phyloP scores from a whole-genome alignment of 1,140 invertebrate genomes.

The Brachionus paranguensis region DNA sequence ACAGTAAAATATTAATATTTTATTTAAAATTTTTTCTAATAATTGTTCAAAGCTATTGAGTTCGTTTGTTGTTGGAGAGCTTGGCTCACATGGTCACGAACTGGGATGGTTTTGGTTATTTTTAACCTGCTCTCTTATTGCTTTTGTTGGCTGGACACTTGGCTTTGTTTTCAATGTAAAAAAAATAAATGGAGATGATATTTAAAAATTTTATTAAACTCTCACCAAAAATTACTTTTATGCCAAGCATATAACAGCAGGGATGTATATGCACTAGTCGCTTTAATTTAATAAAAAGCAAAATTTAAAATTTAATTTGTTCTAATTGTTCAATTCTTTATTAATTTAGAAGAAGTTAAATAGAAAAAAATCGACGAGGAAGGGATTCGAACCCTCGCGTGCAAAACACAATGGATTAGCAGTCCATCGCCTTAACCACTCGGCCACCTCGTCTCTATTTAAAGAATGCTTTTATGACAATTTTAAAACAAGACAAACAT shows the following conservation, averaged over 20 bases:
- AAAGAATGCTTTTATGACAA: not conserved
- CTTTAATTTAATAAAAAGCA: not conserved
- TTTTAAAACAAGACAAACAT: not conserved
- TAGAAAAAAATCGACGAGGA: not conserved
- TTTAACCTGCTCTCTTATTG: not conserved
- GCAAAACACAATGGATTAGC: not conserved
- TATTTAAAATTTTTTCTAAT: not conserved
- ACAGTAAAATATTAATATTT: not conserved
- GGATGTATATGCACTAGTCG: not conserved
- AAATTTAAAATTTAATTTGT: too few species aligned
- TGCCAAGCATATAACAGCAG: not conserved
- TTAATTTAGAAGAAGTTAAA: too few species aligned
- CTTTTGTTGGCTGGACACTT: not conserved
- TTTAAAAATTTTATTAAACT: not conserved
- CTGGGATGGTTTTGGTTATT: conserved; percentile 1
- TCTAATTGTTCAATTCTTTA: too few species aligned
- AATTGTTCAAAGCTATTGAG: not conserved
- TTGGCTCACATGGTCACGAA: not conserved
- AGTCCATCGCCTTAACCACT: not conserved
- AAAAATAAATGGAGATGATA: not conserved
- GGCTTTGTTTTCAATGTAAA: conserved; percentile 20
- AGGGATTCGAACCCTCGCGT: not conserved
- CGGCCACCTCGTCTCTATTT: not conserved
- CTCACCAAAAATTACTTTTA: not conserved
- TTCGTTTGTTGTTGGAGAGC: not conserved